These are phyloP conservation scores for Enoplosus armatus DNA, from an alignment of 2,797 vertebrate species.

Conservation along the genomic window DNA sequence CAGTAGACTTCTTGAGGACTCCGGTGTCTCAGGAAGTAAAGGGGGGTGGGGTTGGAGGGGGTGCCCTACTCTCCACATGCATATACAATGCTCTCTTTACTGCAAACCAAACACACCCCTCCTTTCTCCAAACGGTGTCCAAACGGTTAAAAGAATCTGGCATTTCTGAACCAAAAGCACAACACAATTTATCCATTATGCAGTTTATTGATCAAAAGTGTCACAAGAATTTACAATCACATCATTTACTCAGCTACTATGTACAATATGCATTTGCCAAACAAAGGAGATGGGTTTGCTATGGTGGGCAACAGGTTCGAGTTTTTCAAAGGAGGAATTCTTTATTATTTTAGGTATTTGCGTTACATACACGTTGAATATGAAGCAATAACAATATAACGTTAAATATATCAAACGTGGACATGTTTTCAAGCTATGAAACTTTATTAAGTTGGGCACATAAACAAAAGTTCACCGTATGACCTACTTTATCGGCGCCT, in stretches of 20 bases:
- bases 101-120: constrained; percentile 73
- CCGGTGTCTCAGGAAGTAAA: constrained; percentile 73
- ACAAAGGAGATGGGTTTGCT: neutral
- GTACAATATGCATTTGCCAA: neutral
- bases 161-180: constrained; percentile 25
- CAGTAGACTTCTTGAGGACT: constrained; percentile 28
- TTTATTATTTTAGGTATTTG: neutral
- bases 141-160: constrained; percentile 14
- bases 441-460: constrained; percentile 25
- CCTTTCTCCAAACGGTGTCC: constrained; percentile 39
- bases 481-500: constrained; percentile 55
- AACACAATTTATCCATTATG: constrained; percentile 15
- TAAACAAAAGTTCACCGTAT: constrained; percentile 56
- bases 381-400: neutral
- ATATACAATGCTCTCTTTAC: constrained; percentile 82
- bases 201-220: constrained; percentile 55
- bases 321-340: neutral
- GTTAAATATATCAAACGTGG: neutral
- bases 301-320: constrained; percentile 57
- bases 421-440: constrained; percentile 8
- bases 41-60: constrained; percentile 51
- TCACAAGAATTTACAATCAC: constrained; percentile 20
- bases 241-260: neutral
- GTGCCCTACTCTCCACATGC: constrained; percentile 53
- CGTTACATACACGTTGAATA: neutral